Evolutionary conservation across 2,888 invertebrate species (phyloP).

Genomic region (Uropetala carovei): DNA sequence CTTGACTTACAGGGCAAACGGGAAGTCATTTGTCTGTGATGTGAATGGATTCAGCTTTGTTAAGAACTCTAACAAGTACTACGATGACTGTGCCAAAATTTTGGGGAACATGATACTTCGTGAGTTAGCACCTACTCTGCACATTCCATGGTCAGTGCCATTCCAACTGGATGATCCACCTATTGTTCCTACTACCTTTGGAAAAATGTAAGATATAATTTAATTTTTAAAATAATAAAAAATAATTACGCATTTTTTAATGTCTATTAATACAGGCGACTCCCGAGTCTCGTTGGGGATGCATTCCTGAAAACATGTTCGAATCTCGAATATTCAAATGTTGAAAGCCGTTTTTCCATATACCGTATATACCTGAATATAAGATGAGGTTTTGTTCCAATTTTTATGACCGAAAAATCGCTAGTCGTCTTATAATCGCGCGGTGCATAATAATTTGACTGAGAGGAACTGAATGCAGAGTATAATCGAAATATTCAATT

Average conservation of each 20-base stretch:
- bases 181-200: constrained; percentile 98
- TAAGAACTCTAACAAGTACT: constrained; percentile 99
- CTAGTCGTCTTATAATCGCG: too few species aligned
- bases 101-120: constrained; percentile 98
- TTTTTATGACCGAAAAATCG: too few species aligned
- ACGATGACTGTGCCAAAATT: constrained; percentile 99
- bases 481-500: too few species aligned
- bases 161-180: constrained; percentile 99
- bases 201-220: constrained; percentile 86
- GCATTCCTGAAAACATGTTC: too few species aligned
- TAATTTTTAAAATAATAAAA: constrained; percentile 33
- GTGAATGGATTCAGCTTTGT: constrained; percentile 99
- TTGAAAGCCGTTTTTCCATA: too few species aligned
- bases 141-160: constrained; percentile 98
- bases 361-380: too few species aligned
- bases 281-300: too few species aligned
- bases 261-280: too few species aligned
- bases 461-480: too few species aligned
- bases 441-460: too few species aligned
- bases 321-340: too few species aligned
- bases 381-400: too few species aligned
- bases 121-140: constrained; percentile 94
- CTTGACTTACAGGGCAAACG: constrained; percentile 87
- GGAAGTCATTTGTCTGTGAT: constrained; percentile 99
- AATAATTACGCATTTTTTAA: not conserved